Percentiles rank a stretch among this genome's conserved stretches.
phyloP scores from a whole-genome alignment of 2,797 vertebrate species.

The Gymnoscopelus microlampas region DNA sequence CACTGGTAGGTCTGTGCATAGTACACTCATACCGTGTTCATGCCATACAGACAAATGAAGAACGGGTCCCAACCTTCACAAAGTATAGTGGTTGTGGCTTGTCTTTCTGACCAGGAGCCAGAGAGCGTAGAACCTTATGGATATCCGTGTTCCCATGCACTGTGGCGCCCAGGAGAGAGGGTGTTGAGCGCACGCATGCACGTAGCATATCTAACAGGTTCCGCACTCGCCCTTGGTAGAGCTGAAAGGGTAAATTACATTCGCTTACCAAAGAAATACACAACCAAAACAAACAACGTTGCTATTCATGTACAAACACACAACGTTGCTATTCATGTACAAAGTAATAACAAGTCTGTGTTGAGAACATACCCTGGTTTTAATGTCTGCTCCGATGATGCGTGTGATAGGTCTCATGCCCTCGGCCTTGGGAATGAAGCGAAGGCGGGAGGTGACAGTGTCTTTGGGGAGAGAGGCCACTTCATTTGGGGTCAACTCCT shows the following conservation, averaged over 20 bases:
- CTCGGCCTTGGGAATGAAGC: conserved; percentile 90
- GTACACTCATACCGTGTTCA: too few species aligned
- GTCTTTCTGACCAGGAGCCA: conserved; percentile 71
- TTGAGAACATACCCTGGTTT: conserved; percentile 63
- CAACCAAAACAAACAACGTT: neutral
- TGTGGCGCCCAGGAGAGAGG: conserved; percentile 84
- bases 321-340: neutral
- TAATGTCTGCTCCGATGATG: conserved; percentile 65
- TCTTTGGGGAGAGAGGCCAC: conserved; percentile 60
- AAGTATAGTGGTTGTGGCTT: conserved; percentile 85
- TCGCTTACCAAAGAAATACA: neutral
- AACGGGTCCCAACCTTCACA: conserved; percentile 85
- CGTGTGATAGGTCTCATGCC: conserved; percentile 90
- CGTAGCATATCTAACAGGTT: conserved; percentile 86
- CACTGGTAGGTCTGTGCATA: too few species aligned
- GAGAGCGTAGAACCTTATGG: conserved; percentile 79
- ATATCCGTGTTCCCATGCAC: conserved; percentile 90
- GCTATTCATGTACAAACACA: neutral
- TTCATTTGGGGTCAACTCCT: conserved; percentile 78
- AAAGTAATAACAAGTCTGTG: neutral
- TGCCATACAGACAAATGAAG: neutral
- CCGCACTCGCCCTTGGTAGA: conserved; percentile 70
- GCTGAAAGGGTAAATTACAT: conserved; percentile 32
- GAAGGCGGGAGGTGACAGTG: conserved; percentile 82
- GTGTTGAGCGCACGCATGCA: conserved; percentile 78